phyloP scores from a whole-genome alignment of 2,888 invertebrate species.

The Cantharis flavilabris region DNA sequence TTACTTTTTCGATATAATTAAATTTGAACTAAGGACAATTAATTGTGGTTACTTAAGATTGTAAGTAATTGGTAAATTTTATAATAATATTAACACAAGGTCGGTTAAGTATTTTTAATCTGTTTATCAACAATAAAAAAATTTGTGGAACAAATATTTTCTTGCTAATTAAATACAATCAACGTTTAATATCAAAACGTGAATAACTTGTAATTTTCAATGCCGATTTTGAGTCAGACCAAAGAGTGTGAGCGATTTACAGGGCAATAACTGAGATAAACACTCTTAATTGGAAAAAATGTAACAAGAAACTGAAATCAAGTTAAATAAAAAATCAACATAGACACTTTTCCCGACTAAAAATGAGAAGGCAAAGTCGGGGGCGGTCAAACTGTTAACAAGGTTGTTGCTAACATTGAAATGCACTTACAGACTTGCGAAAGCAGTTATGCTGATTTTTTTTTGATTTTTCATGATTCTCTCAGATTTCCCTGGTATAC shows the following conservation, averaged over 20 bases:
- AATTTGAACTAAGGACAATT: not conserved
- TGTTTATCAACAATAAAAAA: not conserved
- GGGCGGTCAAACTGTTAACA: no score
- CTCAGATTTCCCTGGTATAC: no score
- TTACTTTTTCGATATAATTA: not conserved
- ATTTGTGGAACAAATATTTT: not conserved
- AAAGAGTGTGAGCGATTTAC: not conserved
- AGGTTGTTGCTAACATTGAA: no score
- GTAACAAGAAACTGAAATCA: not conserved
- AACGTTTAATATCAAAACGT: not conserved
- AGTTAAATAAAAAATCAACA: no score
- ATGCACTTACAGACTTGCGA: no score
- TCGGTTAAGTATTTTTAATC: not conserved
- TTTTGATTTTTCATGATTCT: no score
- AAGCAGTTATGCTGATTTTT: no score
- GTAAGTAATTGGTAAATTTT: not conserved
- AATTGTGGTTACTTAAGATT: not conserved
- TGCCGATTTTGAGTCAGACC: not conserved
- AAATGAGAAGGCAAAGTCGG: no score
- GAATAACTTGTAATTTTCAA: not conserved
- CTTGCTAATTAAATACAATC: not conserved
- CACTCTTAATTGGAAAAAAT: not conserved
- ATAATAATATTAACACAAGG: not conserved
- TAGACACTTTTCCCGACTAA: no score
- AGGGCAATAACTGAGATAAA: not conserved